These are phyloP conservation scores for Acropora tenuis DNA, from an alignment of 64 coral and sea anemone genomes.

Conservation along the genomic window DNA sequence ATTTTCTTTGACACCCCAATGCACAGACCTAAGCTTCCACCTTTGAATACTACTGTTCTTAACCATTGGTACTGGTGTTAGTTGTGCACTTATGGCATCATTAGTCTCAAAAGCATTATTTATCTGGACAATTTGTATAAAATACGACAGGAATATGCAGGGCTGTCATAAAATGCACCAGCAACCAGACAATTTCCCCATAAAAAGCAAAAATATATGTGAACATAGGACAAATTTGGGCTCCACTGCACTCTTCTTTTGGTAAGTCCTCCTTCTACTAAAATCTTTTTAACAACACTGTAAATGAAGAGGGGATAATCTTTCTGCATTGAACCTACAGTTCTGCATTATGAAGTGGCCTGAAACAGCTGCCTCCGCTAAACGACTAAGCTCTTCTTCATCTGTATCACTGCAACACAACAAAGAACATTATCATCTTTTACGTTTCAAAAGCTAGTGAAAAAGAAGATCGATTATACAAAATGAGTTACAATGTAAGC, in stretches of 20 bases:
- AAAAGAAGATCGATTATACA: neutral
- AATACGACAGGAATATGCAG: neutral
- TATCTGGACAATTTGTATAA: neutral
- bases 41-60: too few relatives aligned
- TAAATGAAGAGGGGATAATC: too few relatives aligned
- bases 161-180: too few relatives aligned
- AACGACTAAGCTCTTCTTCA: conserved; percentile 52
- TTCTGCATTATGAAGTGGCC: conserved; percentile 76
- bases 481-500: neutral
- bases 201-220: too few relatives aligned
- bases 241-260: too few relatives aligned
- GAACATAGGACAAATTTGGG: too few relatives aligned
- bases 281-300: too few relatives aligned
- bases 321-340: neutral
- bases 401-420: conserved; percentile 64
- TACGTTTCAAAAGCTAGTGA: neutral
- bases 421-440: neutral
- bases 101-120: neutral
- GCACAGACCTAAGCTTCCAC: too few relatives aligned
- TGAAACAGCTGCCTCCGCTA: conserved; percentile 76
- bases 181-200: too few relatives aligned
- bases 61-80: neutral
- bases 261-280: too few relatives aligned
- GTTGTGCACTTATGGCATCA: neutral
- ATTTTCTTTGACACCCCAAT: too few relatives aligned